Evolutionary conservation across 2,888 invertebrate genomes (phyloP).

Genomic region (Adelognathus sp.): DNA sequence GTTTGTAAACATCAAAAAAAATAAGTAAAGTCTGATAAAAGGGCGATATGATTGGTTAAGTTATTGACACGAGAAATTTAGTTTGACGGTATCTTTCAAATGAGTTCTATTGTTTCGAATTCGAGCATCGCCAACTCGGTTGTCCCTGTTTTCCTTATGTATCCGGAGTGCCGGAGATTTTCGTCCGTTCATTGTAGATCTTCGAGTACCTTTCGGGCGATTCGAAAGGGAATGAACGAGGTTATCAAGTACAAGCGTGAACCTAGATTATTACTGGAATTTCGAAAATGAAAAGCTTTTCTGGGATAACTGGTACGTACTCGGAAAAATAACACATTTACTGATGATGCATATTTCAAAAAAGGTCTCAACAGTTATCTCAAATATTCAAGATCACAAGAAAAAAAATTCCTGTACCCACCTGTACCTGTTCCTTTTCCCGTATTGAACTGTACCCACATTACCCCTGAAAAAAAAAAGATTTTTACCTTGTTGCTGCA

Average conservation of each 20-base stretch:
- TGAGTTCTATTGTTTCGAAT: constrained; percentile 51
- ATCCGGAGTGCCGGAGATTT: not conserved
- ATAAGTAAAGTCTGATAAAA: constrained; percentile 45
- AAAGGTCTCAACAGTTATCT: no score
- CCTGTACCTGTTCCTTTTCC: no score
- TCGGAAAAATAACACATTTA: no score
- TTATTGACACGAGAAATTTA: constrained; percentile 62
- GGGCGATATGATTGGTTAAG: constrained; percentile 58
- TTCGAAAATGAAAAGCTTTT: no score
- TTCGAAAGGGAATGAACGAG: not conserved
- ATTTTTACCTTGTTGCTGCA: constrained; percentile 82
- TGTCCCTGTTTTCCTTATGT: not conserved
- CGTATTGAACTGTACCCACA: no score
- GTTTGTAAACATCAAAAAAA: not conserved
- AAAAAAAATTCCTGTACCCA: no score
- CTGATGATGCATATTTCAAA: no score
- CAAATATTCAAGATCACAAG: no score
- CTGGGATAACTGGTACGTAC: no score
- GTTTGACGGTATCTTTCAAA: constrained; percentile 50
- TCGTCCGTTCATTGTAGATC: constrained; percentile 18
- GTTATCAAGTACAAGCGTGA: not conserved
- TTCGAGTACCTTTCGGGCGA: no score
- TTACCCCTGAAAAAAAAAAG: constrained; percentile 15
- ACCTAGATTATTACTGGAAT: no score
- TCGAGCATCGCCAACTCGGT: constrained; percentile 74